Evolutionary conservation across 2,888 invertebrate genomes (phyloP), one percentile per base, ranked within the genome.

Genomic region (Myopa tessellatipennis): DNA sequence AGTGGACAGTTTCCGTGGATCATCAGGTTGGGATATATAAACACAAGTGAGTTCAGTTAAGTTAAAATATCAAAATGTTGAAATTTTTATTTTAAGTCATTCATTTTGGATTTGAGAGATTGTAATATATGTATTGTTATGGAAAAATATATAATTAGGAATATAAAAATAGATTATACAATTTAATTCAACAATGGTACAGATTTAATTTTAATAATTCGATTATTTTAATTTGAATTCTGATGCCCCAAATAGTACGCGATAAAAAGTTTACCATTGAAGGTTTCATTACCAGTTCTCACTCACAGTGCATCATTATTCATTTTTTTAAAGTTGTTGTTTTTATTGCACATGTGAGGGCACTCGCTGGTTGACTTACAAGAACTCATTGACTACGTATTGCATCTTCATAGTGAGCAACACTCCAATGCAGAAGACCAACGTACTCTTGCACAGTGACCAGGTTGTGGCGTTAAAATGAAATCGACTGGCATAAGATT

Each of bases 1-100:
- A 63, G n/a, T 63, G 91, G 90, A 36, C 91, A 92, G 81, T 92
- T 91, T 83, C 92, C 92, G 0, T 93, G 92, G 92, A 91, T 92
- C 90, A 90, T 90, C 0, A 87, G 90, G 12, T 84, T 90, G n/a
- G 90, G 88, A 10, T 90, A 89, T 78, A 82, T 87, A 3, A 89
- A 89, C 78, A 85, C 81, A 83, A 86, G 89, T 89, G 80, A 88
- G 88, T 87, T 50, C 18, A 60, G 16, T 14, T 50, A 55, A 45
- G n/a, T n/a, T n/a, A n/a, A n/a, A n/a, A n/a, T n/a, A 7, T n/a
- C 10, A 8, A 34, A 73, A 60, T 58, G n/a, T 67, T 14, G 6
- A 40, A 73, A 61, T 69, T 45, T 67, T 72, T 58, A 77, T 68
- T 58, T 14, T 14, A 50, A 50, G 12, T 50, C 12, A n/a, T n/a